Conservation (phyloP, 2,797 vertebrate genomes). For the Nannoperca australis region DNA sequence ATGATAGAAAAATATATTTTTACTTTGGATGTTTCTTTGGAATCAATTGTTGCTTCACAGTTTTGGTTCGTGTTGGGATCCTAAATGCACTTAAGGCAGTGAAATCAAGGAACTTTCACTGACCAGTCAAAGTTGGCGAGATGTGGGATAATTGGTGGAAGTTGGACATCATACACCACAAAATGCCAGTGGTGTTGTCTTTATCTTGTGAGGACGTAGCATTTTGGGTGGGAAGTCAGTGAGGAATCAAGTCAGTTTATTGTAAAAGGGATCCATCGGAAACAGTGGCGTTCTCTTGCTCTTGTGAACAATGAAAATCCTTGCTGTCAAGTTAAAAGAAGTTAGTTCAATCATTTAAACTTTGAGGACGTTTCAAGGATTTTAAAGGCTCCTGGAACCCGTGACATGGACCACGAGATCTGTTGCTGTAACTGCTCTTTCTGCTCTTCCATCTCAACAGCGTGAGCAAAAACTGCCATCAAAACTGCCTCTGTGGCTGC, state of each 20-base stretch:
- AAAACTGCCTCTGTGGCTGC: constrained; percentile 30
- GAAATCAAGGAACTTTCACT: background rate
- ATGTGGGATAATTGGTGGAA: background rate
- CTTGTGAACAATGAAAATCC: background rate
- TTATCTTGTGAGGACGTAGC: background rate
- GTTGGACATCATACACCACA: background rate
- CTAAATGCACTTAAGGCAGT: background rate
- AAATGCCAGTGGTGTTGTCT: background rate
- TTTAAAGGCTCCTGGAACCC: constrained; percentile 32
- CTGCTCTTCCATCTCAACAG: constrained; percentile 27
- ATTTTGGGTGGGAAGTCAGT: background rate
- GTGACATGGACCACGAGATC: constrained; percentile 17
- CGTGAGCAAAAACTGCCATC: background rate
- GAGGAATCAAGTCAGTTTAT: background rate
- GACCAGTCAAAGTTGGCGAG: background rate
- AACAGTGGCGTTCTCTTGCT: background rate
- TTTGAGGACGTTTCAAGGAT: constrained; percentile 44
- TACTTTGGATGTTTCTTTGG: background rate
- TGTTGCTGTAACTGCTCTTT: constrained; percentile 16
- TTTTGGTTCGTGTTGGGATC: constrained; percentile 1
- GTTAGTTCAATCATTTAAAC: background rate
- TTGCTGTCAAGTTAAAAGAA: background rate
- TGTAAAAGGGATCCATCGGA: background rate
- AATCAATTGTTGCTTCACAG: constrained; percentile 8
- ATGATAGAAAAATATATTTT: background rate